Conservation (phyloP, 2,797 vertebrate species). For the Carcharodon carcharias region DNA sequence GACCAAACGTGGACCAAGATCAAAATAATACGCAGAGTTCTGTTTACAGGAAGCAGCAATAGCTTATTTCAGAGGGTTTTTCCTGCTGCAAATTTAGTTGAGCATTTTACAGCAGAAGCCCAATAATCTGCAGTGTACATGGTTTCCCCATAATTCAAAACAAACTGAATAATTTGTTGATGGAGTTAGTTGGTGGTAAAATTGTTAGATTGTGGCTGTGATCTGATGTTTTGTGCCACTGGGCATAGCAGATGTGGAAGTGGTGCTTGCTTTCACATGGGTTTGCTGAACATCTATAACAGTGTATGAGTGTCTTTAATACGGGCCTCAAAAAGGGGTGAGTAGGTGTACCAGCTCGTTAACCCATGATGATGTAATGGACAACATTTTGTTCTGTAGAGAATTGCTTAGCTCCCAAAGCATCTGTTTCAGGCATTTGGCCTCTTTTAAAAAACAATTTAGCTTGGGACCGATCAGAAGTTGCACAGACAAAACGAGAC, state of each 20-base stretch:
- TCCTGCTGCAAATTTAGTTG: not conserved
- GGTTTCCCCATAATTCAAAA: not conserved
- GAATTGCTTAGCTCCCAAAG: not conserved
- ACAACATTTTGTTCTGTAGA: not conserved
- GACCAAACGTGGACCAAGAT: not conserved
- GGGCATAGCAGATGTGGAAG: not conserved
- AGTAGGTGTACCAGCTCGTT: not conserved
- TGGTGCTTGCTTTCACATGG: not conserved
- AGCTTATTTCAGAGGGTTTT: not conserved
- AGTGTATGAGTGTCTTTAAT: not conserved
- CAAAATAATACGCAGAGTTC: not conserved
- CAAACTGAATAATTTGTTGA: not conserved
- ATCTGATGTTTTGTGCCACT: conserved; percentile 8
- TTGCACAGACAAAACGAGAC: too few relatives aligned
- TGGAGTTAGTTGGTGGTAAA: not conserved
- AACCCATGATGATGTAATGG: not conserved
- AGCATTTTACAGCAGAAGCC: not conserved
- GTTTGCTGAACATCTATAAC: not conserved
- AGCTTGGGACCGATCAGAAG: not conserved
- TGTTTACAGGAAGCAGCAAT: not conserved
- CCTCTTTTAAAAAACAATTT: not conserved
- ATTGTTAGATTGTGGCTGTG: not conserved
- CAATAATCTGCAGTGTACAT: not conserved
- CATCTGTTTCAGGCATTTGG: not conserved
- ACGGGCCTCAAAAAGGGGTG: not conserved